Conservation (phyloP, 2,888 invertebrate genomes). For the Zeuzera pyrina region DNA sequence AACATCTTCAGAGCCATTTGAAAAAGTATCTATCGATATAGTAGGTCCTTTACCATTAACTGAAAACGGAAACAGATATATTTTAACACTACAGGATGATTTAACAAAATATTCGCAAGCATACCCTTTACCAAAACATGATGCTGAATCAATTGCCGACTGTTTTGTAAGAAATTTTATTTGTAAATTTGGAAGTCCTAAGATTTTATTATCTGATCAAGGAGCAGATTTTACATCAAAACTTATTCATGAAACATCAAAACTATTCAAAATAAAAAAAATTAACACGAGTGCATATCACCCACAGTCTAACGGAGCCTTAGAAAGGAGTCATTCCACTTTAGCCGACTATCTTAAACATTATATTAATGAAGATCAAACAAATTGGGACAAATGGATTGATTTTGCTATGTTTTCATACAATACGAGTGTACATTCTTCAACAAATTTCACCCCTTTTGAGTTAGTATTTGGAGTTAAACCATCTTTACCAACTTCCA, state of each 20-base stretch:
- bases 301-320: slow-evolving; percentile 27
- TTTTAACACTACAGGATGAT: slow-evolving; percentile 13
- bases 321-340: slow-evolving; percentile 26
- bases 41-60: slow-evolving; percentile 22
- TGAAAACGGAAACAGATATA: slow-evolving; percentile 15
- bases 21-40: slow-evolving; percentile 22
- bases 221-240: slow-evolving; percentile 28
- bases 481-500: slow-evolving; percentile 18
- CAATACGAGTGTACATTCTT: slow-evolving; percentile 23
- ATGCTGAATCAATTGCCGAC: slow-evolving; percentile 22
- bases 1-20: slow-evolving; percentile 19
- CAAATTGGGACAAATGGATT: slow-evolving; percentile 30
- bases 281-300: slow-evolving; percentile 24
- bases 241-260: slow-evolving; percentile 25
- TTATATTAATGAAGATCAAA: slow-evolving; percentile 26
- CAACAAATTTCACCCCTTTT: slow-evolving; percentile 27
- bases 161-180: slow-evolving; percentile 17
- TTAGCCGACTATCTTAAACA: slow-evolving; percentile 31
- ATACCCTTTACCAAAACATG: slow-evolving; percentile 17
- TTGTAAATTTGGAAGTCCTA: slow-evolving; percentile 29
- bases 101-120: slow-evolving; percentile 17
- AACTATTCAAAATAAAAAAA: slow-evolving; percentile 27
- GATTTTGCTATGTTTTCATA: slow-evolving; percentile 28
- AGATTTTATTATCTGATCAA: slow-evolving; percentile 29
- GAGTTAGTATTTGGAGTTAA: slow-evolving; percentile 28